Conservation (phyloP, 2,113 vertebrate genomes). For the Rutilus rutilus region DNA sequence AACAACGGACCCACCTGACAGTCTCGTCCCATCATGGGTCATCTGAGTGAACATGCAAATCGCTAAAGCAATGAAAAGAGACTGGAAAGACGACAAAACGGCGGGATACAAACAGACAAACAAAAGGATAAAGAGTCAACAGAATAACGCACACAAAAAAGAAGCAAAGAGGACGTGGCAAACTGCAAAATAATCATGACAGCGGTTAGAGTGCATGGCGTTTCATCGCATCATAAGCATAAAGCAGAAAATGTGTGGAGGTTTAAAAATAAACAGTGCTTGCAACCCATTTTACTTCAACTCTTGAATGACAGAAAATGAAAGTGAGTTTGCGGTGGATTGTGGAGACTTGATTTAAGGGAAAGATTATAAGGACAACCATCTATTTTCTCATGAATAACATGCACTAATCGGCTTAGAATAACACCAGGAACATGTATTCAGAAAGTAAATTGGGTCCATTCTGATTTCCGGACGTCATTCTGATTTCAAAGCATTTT, state of each 20-base stretch:
- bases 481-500: background rate
- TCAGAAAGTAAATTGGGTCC: background rate
- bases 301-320: background rate
- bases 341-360: background rate
- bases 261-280: conserved; percentile 50
- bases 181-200: conserved; percentile 71
- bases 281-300: background rate
- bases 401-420: background rate
- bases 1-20: conserved; percentile 74
- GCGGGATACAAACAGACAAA: conserved; percentile 60
- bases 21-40: conserved; percentile 74
- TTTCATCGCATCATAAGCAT: conserved; percentile 63
- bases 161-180: conserved; percentile 60
- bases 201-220: conserved; percentile 67
- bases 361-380: too few species aligned
- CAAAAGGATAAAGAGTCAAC: conserved; percentile 36
- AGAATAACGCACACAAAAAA: conserved; percentile 61
- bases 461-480: background rate
- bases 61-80: conserved; percentile 80
- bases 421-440: too few species aligned
- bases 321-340: background rate
- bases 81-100: conserved; percentile 78
- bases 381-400: background rate
- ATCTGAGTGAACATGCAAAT: conserved; percentile 79
- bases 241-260: conserved; percentile 60